Evolutionary conservation across 2,113 vertebrate species (phyloP), one percentile per base, ranked within the genome.

Genomic region (Gambusia affinis): DNA sequence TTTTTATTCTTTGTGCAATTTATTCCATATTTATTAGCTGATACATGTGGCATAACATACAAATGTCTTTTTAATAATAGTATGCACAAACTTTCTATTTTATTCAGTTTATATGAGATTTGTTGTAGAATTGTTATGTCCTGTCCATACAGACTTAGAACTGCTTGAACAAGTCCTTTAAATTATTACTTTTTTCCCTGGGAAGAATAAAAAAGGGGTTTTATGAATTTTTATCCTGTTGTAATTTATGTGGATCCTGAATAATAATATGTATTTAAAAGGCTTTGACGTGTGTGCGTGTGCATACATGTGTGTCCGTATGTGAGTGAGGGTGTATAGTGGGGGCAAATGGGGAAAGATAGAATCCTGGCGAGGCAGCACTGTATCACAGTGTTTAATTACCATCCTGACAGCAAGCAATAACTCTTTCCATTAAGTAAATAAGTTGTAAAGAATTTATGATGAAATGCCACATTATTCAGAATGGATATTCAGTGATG

Each of bases 381-480:
- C 94, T 96, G 93, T 95, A 95, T 98, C 96, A 95, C 96, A 95
- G 92, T 94, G 93, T 95, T 95, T 95, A 97, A 97, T 97, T 96
- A 95, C 93, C 94, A 73, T 86, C 92, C 83, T 96, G 96, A 96
- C 96, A 98, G 95, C 91, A 66, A 92, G 89, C 95, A 94, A 95
- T 97, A 97, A 97, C 94, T 98, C 96, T 98, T 95, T 95, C 95
- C 95, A 97, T 97, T 98, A 97, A 97, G 97, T 97, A 97, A 98
- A 98, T 96, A 97, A 84, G 93, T 96, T 97, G 94, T 95, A 96
- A 96, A 95, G 95, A 96, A 97, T 98, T 97, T 98, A 98, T 98
- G 97, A 96, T 94, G 93, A 96, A 97, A 96, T 95, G 96, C 94
- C 96, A 95, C 95, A 96, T 97, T 97, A 98, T 97, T 96, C 95